A percentile compares a stretch with the other conserved stretches of the same genome.
Conservation (phyloP, 2,113 vertebrate genomes). For the Pterophyllum scalare region DNA sequence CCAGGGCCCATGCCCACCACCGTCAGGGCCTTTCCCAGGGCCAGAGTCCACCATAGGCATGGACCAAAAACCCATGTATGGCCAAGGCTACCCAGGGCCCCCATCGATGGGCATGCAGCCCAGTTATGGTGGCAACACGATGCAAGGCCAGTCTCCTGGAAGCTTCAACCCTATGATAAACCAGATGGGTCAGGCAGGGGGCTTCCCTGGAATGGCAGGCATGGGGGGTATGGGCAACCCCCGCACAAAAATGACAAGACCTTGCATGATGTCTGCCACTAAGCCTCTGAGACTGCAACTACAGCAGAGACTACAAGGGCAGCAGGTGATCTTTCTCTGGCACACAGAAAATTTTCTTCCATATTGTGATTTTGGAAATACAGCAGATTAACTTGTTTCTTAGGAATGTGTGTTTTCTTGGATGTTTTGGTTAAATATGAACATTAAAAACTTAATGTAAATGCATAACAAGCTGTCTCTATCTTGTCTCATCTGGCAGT, state of each 20-base stretch:
- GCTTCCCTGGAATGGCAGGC: slow-evolving; percentile 78
- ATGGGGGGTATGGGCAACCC: slow-evolving; percentile 86
- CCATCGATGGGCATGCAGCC: slow-evolving; percentile 86
- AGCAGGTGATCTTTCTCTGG: slow-evolving; percentile 85
- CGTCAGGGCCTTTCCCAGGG: slow-evolving; percentile 86
- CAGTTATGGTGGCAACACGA: slow-evolving; percentile 76
- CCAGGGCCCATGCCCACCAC: slow-evolving; percentile 50
- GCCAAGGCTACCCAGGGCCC: slow-evolving; percentile 85
- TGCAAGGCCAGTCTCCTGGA: slow-evolving; percentile 86
- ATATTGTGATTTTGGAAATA: neutral
- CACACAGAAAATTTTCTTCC: neutral
- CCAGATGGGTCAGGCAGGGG: slow-evolving; percentile 74
- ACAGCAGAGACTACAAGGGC: slow-evolving; percentile 95
- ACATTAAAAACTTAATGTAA: neutral
- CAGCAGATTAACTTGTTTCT: neutral
- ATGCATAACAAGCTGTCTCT: neutral
- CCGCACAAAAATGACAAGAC: slow-evolving; percentile 85
- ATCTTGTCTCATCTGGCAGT: slow-evolving; percentile 76
- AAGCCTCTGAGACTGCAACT: slow-evolving; percentile 95
- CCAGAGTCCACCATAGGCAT: slow-evolving; percentile 87
- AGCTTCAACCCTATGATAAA: slow-evolving; percentile 87
- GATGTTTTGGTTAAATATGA: neutral
- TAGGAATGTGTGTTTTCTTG: neutral
- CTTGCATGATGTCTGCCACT: slow-evolving; percentile 87
- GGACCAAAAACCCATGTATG: slow-evolving; percentile 91